These are phyloP conservation scores for Cloeon dipterum DNA, from an alignment of 2,888 invertebrate genomes.

Conservation along the genomic window DNA sequence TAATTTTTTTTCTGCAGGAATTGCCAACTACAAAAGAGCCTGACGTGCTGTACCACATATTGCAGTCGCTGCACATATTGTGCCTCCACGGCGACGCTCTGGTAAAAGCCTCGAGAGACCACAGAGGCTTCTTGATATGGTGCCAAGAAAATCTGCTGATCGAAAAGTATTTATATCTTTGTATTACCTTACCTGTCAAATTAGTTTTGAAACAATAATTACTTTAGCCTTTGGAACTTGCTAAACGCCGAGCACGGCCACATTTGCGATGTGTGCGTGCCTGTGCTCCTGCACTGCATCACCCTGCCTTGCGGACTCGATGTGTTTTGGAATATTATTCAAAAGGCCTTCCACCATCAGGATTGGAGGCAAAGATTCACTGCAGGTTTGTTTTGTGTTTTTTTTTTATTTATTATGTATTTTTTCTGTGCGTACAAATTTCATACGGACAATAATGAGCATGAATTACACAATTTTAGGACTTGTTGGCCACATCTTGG, in stretches of 20 bases:
- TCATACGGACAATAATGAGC: neutral
- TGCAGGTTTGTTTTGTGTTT: constrained; percentile 31
- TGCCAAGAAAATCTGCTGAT: constrained; percentile 88
- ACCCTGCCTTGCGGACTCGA: constrained; percentile 85
- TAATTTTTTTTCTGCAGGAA: constrained; percentile 28
- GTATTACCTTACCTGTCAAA: neutral
- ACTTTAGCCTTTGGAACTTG: constrained; percentile 86
- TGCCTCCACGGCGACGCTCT: constrained; percentile 88
- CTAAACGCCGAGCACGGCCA: constrained; percentile 84
- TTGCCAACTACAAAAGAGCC: constrained; percentile 54
- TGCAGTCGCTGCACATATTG: constrained; percentile 76
- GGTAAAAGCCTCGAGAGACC: constrained; percentile 62
- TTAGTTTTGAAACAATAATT: no score
- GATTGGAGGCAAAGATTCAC: constrained; percentile 81
- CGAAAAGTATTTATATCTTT: constrained; percentile 39
- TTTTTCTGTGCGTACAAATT: neutral
- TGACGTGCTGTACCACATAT: constrained; percentile 77
- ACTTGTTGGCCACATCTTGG: no score
- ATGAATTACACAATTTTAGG: neutral
- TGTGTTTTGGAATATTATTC: constrained; percentile 87
- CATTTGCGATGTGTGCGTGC: constrained; percentile 78
- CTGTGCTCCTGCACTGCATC: constrained; percentile 82
- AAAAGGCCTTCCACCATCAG: constrained; percentile 75
- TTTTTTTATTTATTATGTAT: neutral
- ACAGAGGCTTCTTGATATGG: constrained; percentile 84